Evolutionary conservation across 2,888 invertebrate genomes (phyloP), one percentile per base, ranked within the genome.

Genomic region (Polia nebulosa): DNA sequence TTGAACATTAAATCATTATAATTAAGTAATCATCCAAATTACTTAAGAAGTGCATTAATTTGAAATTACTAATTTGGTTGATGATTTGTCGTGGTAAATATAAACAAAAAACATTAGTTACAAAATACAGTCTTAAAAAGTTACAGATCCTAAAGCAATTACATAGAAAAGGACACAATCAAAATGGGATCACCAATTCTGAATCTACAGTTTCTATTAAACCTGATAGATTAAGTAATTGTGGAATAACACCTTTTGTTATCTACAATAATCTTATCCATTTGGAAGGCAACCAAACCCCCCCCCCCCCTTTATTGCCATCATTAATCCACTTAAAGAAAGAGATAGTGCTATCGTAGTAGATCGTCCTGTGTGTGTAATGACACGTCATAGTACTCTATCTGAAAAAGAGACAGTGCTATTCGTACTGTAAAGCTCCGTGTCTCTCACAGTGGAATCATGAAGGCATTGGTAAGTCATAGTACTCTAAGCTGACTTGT

Each of bases 241-340:
- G 78, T 64, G 39, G 27, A 73, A 63, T 69, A 61, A 58, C 58
- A 55, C 8, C 39, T 73, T 59, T 69, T 81, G 69, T 79, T 74
- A 45, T 51, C 41, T 13, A 22, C 25, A 66, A 74, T 55, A 78
- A 66, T 64, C 7, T 36, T n/a, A 55, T 58, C 34, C 58, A 52
- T 51, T 53, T 29, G 7, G 27, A 64, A 41, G 9, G 29, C 29
- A 78, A 56, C 20, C n/a, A n/a, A n/a, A n/a, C n/a, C n/a, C n/a
- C n/a, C n/a, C n/a, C n/a, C n/a, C n/a, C n/a, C n/a, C n/a, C n/a
- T n/a, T n/a, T n/a, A n/a, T n/a, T n/a, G n/a, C n/a, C n/a, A n/a
- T n/a, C n/a, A n/a, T n/a, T n/a, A n/a, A n/a, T n/a, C n/a, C n/a
- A n/a, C n/a, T n/a, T n/a, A n/a, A n/a, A n/a, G n/a, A n/a, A n/a